Percentiles rank a stretch among this genome's conserved stretches.
Conservation (phyloP, 1,140 invertebrate species). For the Drosophila sproati region DNA sequence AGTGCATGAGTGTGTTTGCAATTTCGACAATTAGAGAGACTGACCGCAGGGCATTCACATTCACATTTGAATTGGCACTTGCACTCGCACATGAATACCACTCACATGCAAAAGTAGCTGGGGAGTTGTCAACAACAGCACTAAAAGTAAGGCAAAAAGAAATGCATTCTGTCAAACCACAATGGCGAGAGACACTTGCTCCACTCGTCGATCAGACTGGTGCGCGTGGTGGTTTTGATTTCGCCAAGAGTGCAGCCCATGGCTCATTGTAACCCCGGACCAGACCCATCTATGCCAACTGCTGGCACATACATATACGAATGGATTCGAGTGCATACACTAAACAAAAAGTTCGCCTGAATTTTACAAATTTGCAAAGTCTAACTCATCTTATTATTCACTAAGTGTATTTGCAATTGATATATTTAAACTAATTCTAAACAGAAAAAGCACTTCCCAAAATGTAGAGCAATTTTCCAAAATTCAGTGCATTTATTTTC, state of each 20-base stretch:
- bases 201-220: constrained; percentile 38
- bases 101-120: constrained; percentile 22
- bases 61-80: constrained; percentile 6
- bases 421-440: too few species aligned
- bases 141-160: constrained; percentile 9
- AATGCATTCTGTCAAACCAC: constrained; percentile 58
- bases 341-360: too few species aligned
- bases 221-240: constrained; percentile 36
- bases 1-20: constrained; percentile 22
- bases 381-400: too few species aligned
- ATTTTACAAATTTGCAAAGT: too few species aligned
- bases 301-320: not conserved
- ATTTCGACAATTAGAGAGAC: constrained; percentile 64
- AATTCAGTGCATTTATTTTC: too few species aligned
- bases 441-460: too few species aligned
- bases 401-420: too few species aligned
- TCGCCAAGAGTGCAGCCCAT: constrained; percentile 24
- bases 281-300: constrained; percentile 2
- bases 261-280: constrained; percentile 16
- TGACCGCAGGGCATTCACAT: constrained; percentile 54
- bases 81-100: not conserved
- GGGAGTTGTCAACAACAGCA: constrained; percentile 40
- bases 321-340: too few species aligned
- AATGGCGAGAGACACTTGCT: constrained; percentile 58
- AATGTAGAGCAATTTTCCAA: too few species aligned